These are phyloP conservation scores for Diarsia rubi DNA, from an alignment of 2,888 invertebrate species.

Conservation along the genomic window DNA sequence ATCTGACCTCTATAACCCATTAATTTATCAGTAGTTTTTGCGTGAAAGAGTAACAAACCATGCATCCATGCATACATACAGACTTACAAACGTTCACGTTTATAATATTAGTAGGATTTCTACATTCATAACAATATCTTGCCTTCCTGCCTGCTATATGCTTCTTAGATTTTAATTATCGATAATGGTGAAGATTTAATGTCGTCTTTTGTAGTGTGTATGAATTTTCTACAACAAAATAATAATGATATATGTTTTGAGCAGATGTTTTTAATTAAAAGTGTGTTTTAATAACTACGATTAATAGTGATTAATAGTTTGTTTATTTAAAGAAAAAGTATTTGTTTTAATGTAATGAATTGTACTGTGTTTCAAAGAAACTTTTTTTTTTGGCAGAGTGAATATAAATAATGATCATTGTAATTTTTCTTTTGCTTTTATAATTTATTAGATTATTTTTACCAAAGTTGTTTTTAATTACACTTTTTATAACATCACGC, in stretches of 20 bases:
- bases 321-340: conserved; percentile 17
- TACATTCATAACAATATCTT: conserved; percentile 1
- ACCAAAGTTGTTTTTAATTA: background rate
- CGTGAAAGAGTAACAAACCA: too few species aligned
- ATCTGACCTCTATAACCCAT: too few species aligned
- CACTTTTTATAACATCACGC: background rate
- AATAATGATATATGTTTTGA: conserved; percentile 17
- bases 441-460: background rate
- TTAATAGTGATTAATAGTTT: conserved; percentile 7
- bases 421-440: background rate
- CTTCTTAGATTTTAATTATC: conserved; percentile 51
- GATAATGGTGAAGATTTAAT: conserved; percentile 40
- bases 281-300: conserved; percentile 20
- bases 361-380: conserved; percentile 9
- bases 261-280: conserved; percentile 36
- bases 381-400: background rate
- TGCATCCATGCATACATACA: too few species aligned
- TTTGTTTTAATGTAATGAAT: conserved; percentile 8
- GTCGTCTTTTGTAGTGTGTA: conserved; percentile 16
- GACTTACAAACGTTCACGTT: too few species aligned
- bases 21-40: too few species aligned
- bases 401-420: background rate
- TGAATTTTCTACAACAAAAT: conserved; percentile 28
- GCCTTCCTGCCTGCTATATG: background rate
- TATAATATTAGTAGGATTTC: background rate